Evolutionary conservation across 2,888 invertebrate species (phyloP).

Genomic region (Drosophila rubida): DNA sequence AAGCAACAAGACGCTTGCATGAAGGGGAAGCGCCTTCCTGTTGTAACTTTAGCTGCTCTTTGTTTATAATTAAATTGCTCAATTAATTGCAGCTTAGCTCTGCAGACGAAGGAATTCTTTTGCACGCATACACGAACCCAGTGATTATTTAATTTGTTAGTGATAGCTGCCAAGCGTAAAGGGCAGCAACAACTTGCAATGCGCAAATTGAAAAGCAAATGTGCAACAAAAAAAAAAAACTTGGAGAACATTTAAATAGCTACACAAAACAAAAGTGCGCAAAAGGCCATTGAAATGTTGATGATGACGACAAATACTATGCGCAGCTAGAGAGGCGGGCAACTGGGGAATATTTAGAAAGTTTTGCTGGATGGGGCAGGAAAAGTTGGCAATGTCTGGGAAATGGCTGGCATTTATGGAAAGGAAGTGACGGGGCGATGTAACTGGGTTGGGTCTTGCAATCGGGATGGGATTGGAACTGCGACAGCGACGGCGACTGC

Average conservation of each 20-base stretch:
- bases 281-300: slow-evolving; percentile 27
- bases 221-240: slow-evolving; percentile 26
- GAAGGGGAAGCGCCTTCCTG: neutral
- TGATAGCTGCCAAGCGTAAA: slow-evolving; percentile 9
- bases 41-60: neutral
- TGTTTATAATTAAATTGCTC: slow-evolving; percentile 22
- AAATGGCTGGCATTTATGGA: slow-evolving; percentile 47
- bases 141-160: slow-evolving; percentile 43
- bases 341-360: slow-evolving; percentile 45
- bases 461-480: neutral
- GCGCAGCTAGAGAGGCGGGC: neutral
- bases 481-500: slow-evolving; percentile 32
- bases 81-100: slow-evolving; percentile 26
- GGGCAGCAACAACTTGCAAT: slow-evolving; percentile 1
- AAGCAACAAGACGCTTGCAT: too few relatives aligned
- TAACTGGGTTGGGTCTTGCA: neutral
- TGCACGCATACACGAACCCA: slow-evolving; percentile 28
- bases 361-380: slow-evolving; percentile 28
- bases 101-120: slow-evolving; percentile 24
- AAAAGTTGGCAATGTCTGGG: slow-evolving; percentile 35
- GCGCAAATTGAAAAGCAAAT: slow-evolving; percentile 4
- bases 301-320: neutral
- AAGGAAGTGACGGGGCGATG: slow-evolving; percentile 46
- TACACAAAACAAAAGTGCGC: slow-evolving; percentile 53
- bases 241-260: slow-evolving; percentile 52